Percentiles rank a stretch among this genome's conserved stretches.
Evolutionary conservation across 2,888 invertebrate genomes (phyloP).

Genomic region (Yponomeuta malinellus): DNA sequence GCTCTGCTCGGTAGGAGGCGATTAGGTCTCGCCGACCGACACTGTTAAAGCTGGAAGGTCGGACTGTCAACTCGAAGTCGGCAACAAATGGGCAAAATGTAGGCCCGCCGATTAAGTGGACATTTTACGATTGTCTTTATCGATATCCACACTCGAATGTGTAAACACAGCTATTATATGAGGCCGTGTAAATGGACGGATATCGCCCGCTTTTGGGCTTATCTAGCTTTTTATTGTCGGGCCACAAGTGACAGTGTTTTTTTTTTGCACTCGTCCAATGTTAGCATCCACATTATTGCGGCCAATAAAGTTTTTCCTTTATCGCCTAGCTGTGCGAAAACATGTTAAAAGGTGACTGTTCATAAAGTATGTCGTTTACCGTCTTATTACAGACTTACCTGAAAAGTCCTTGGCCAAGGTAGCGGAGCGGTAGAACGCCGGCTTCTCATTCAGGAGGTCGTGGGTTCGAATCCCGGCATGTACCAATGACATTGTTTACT

Average conservation of each 20-base stretch:
- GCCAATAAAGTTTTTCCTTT: neutral
- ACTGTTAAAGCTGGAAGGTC: slow-evolving; percentile 1
- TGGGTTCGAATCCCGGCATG: too few relatives aligned
- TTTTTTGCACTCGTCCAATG: slow-evolving; percentile 1
- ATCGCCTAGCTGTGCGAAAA: neutral
- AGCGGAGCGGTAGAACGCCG: too few relatives aligned
- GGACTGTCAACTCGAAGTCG: neutral
- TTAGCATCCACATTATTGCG: neutral
- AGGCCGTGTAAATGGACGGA: slow-evolving; percentile 35
- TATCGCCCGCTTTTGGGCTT: slow-evolving; percentile 34
- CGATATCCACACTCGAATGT: slow-evolving; percentile 43
- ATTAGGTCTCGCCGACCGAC: slow-evolving; percentile 1
- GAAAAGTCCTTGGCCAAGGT: too few relatives aligned
- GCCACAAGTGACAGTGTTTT: slow-evolving; percentile 2
- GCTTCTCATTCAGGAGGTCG: too few relatives aligned
- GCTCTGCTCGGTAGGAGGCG: slow-evolving; percentile 25
- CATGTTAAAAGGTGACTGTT: neutral
- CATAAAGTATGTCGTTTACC: neutral
- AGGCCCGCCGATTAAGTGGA: slow-evolving; percentile 51
- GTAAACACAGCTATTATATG: slow-evolving; percentile 37
- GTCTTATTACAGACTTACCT: too few relatives aligned
- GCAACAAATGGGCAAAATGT: slow-evolving; percentile 25
- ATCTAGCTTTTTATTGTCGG: slow-evolving; percentile 33
- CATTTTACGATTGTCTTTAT: slow-evolving; percentile 60
- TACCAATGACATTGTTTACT: too few relatives aligned